phyloP scores from a whole-genome alignment of 2,797 vertebrate species.

The Brachymystax lenok region DNA sequence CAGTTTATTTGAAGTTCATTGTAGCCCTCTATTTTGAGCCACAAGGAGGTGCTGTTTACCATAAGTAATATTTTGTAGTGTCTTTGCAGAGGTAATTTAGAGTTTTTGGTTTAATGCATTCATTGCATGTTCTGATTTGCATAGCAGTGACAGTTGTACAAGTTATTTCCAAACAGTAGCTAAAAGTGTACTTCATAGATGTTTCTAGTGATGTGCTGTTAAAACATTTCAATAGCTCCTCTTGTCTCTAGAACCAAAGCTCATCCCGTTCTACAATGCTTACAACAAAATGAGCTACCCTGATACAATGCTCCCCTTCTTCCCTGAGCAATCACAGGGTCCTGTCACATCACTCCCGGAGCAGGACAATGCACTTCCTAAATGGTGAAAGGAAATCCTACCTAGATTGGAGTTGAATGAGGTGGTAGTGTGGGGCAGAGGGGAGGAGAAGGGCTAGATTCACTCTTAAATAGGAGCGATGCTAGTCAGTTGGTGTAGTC shows the following conservation, averaged over 20 bases:
- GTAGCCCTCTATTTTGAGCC: constrained; percentile 19
- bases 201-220: neutral
- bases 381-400: constrained; percentile 72
- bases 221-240: constrained; percentile 9
- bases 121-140: neutral
- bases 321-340: constrained; percentile 62
- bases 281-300: constrained; percentile 56
- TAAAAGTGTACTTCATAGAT: neutral
- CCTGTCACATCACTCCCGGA: constrained; percentile 70
- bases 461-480: constrained; percentile 65
- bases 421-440: constrained; percentile 45
- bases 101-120: neutral
- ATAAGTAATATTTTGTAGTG: neutral
- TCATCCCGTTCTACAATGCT: constrained; percentile 45
- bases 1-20: neutral
- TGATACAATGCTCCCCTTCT: constrained; percentile 70
- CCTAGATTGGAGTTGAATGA: constrained; percentile 70
- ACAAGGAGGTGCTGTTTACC: constrained; percentile 51
- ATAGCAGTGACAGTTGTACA: neutral
- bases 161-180: neutral
- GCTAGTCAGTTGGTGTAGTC: constrained; percentile 60
- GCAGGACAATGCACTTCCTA: constrained; percentile 73
- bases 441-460: constrained; percentile 43
- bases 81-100: neutral
- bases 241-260: constrained; percentile 45